A percentile compares a stretch with the other conserved stretches of the same genome.
Conservation (phyloP, 2,888 invertebrate species). For the Athalia rosae region DNA sequence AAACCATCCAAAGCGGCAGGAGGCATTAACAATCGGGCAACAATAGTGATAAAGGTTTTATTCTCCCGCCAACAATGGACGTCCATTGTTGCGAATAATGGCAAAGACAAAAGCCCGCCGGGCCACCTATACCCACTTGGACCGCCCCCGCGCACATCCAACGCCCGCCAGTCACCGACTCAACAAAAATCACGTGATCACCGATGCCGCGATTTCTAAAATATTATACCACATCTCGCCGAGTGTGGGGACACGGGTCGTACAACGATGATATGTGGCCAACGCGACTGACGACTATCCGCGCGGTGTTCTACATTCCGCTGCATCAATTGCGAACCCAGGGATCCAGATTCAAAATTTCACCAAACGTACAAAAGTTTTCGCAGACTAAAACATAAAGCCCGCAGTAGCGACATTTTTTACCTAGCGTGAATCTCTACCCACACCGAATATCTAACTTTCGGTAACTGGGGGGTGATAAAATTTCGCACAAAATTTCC, state of each 20-base stretch:
- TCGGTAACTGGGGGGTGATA: too few relatives aligned
- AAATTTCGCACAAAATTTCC: too few relatives aligned
- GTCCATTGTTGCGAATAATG: constrained; percentile 44
- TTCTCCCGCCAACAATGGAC: constrained; percentile 39
- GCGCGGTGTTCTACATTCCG: constrained; percentile 42
- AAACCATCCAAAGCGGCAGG: constrained; percentile 40
- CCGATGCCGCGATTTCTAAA: constrained; percentile 37
- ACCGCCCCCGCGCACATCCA: constrained; percentile 23
- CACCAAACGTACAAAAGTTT: not conserved
- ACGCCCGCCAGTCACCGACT: constrained; percentile 32
- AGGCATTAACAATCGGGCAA: constrained; percentile 45
- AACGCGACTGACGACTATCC: not conserved
- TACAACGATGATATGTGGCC: not conserved
- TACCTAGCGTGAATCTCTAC: too few relatives aligned
- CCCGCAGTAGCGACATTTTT: too few relatives aligned
- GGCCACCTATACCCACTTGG: constrained; percentile 28
- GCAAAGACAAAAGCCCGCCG: constrained; percentile 42
- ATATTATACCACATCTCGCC: not conserved
- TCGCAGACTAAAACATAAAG: not conserved
- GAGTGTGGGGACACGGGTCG: too few relatives aligned
- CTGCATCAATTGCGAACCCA: constrained; percentile 9
- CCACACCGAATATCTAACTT: too few relatives aligned
- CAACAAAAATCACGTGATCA: constrained; percentile 27
- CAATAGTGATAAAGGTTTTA: constrained; percentile 45
- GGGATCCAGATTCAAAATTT: not conserved